phyloP scores from a whole-genome alignment of 2,113 vertebrate genomes.

The Oenanthe melanoleuca region DNA sequence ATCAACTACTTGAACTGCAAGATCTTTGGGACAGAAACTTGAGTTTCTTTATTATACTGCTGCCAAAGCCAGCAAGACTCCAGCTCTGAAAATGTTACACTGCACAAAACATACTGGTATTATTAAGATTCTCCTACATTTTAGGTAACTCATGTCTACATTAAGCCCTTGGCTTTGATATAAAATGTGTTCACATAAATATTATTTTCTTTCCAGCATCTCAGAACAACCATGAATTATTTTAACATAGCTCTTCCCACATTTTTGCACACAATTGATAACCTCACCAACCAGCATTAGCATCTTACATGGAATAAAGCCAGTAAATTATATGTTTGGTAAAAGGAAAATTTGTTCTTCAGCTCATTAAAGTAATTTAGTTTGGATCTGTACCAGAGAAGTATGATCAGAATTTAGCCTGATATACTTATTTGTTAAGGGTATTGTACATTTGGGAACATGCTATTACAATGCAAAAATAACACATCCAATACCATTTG shows the following conservation, averaged over 20 bases:
- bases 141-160: not conserved
- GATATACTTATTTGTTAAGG: not conserved
- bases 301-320: not conserved
- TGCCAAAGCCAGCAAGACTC: not conserved
- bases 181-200: not conserved
- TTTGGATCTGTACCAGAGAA: not conserved
- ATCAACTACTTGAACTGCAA: not conserved
- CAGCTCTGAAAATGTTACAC: not conserved
- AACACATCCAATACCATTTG: not conserved
- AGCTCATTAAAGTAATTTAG: not conserved
- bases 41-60: not conserved
- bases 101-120: not conserved
- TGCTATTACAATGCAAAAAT: not conserved
- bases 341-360: conserved; percentile 1
- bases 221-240: not conserved
- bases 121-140: not conserved
- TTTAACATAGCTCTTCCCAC: not conserved
- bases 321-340: not conserved
- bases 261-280: not conserved
- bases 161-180: not conserved
- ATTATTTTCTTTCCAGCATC: not conserved
- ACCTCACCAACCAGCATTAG: not conserved
- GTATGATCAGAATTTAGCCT: not conserved
- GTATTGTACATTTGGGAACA: not conserved
- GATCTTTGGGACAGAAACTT: not conserved